Evolutionary conservation across 2,888 invertebrate species (phyloP).

Genomic region (Sinohyriopsis cumingii): DNA sequence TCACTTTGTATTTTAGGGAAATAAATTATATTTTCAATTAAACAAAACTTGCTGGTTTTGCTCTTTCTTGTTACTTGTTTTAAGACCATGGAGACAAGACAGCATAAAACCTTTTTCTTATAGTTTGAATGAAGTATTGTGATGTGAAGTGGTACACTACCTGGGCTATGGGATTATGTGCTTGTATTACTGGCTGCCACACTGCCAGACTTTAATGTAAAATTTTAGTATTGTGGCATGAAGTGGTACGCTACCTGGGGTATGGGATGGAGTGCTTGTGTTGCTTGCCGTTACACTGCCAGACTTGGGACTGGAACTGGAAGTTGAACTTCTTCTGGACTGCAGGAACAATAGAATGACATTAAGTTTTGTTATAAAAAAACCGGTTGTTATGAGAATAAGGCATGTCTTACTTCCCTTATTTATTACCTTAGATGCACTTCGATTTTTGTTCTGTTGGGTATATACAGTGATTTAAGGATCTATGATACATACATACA

Average conservation of each 20-base stretch:
- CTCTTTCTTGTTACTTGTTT: too few relatives aligned
- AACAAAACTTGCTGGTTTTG: too few relatives aligned
- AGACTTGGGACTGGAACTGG: slow-evolving; percentile 60
- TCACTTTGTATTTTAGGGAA: too few relatives aligned
- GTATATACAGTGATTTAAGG: too few relatives aligned
- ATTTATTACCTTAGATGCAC: too few relatives aligned
- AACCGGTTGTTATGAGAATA: too few relatives aligned
- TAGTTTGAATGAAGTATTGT: background rate
- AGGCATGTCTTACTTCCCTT: too few relatives aligned
- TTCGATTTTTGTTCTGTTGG: too few relatives aligned
- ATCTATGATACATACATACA: too few relatives aligned
- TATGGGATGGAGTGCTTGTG: slow-evolving; percentile 62
- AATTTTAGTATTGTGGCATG: background rate
- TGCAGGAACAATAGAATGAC: slow-evolving; percentile 12
- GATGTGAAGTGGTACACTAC: slow-evolving; percentile 19
- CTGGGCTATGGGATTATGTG: background rate
- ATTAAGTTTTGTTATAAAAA: background rate
- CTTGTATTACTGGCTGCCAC: background rate
- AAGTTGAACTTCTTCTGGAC: slow-evolving; percentile 35
- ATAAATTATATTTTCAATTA: too few relatives aligned
- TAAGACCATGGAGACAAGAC: too few relatives aligned
- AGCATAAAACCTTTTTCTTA: too few relatives aligned
- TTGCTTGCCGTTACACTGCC: slow-evolving; percentile 56
- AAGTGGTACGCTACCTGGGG: slow-evolving; percentile 46
- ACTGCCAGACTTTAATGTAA: background rate